phyloP scores from a whole-genome alignment of 2,113 vertebrate species.

The Microtus oregoni region DNA sequence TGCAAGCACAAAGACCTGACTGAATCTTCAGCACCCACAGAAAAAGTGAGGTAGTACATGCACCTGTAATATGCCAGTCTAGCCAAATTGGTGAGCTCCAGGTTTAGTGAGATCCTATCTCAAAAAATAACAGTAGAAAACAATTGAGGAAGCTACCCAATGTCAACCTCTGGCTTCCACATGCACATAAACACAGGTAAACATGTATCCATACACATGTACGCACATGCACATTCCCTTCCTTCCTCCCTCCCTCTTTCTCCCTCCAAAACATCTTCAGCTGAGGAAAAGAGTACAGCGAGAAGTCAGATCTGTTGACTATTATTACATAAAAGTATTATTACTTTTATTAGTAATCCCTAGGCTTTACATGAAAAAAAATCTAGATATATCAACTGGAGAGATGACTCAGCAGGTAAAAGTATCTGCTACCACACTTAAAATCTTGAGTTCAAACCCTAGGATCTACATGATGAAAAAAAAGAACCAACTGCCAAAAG shows the following conservation, averaged over 20 bases:
- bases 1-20: background rate
- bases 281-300: background rate
- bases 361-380: conserved; percentile 8
- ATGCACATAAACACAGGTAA: background rate
- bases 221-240: background rate
- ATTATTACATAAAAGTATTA: background rate
- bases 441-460: background rate
- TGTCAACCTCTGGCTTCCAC: background rate
- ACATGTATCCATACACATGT: background rate
- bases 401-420: background rate
- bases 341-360: conserved; percentile 34
- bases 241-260: too few relatives aligned
- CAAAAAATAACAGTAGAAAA: background rate
- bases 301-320: background rate
- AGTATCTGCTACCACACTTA: background rate
- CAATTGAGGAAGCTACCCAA: background rate
- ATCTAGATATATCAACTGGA: background rate
- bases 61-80: background rate
- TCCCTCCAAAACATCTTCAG: background rate
- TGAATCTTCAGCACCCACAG: background rate
- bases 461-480: background rate
- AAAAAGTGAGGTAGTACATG: background rate
- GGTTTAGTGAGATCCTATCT: background rate
- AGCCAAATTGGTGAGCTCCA: background rate
- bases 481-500: background rate